Percentiles rank a stretch among this genome's conserved stretches.
Evolutionary conservation across 2,113 vertebrate genomes (phyloP).

Genomic region (Apteryx mantelli): DNA sequence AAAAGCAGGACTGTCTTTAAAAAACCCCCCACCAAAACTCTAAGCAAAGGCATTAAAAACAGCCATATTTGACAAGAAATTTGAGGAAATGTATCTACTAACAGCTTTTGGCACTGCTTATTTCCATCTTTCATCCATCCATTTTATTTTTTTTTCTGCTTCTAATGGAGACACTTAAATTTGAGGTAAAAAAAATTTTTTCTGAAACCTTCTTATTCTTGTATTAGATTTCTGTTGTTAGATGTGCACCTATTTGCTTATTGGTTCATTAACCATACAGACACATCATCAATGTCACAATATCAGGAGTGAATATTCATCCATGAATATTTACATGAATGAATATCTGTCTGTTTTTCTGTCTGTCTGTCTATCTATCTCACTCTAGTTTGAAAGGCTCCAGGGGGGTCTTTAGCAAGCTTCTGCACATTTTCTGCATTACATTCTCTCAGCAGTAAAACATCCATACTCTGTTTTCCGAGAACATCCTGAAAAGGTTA

Average conservation of each 20-base stretch:
- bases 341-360: too few relatives aligned
- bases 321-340: not conserved
- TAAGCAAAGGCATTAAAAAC: not conserved
- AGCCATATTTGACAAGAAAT: not conserved
- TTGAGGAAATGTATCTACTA: constrained; percentile 16
- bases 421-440: not conserved
- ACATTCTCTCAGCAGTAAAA: not conserved
- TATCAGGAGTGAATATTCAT: constrained; percentile 15
- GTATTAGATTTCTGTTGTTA: not conserved
- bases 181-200: constrained; percentile 80
- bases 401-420: not conserved
- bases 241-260: constrained; percentile 7
- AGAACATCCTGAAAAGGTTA: not conserved
- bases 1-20: not conserved
- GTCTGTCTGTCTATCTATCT: too few relatives aligned
- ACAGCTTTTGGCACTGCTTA: constrained; percentile 50
- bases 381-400: not conserved
- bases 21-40: too few relatives aligned
- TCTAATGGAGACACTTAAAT: constrained; percentile 84
- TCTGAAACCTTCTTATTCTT: constrained; percentile 27
- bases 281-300: not conserved
- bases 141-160: constrained; percentile 76
- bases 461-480: not conserved
- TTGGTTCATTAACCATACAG: not conserved
- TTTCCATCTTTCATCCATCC: constrained; percentile 77